Evolutionary conservation across 2,113 vertebrate genomes (phyloP).

Genomic region (Sphyrna mokarran): DNA sequence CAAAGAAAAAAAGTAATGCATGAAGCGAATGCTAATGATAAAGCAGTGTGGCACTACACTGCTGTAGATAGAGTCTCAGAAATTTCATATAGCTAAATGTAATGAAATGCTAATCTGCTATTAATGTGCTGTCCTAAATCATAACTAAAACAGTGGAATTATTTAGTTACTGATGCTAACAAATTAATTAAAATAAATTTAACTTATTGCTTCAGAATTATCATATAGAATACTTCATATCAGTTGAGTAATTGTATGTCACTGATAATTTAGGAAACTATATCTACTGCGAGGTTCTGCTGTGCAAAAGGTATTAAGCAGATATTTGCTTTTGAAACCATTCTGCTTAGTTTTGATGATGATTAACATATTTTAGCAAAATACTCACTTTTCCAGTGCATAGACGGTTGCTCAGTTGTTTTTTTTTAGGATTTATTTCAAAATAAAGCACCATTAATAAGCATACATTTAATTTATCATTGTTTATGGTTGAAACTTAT

Average conservation of each 20-base stretch:
- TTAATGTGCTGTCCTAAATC: background rate
- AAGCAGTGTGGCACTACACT: background rate
- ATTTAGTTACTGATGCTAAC: background rate
- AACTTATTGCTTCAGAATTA: background rate
- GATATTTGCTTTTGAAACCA: background rate
- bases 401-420: background rate
- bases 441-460: background rate
- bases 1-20: constrained; percentile 45
- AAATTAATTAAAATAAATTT: background rate
- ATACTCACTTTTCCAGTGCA: background rate
- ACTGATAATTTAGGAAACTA: background rate
- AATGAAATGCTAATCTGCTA: background rate
- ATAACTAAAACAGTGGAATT: background rate
- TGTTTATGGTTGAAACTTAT: background rate
- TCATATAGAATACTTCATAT: background rate
- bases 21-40: constrained; percentile 53
- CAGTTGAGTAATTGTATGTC: background rate
- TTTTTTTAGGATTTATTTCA: background rate
- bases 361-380: background rate
- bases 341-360: background rate
- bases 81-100: background rate
- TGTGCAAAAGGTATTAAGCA: background rate
- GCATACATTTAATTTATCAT: background rate
- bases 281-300: background rate
- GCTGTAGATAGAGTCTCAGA: background rate